Percentiles rank a stretch among this genome's conserved stretches.
phyloP scores from a whole-genome alignment of 2,888 invertebrate genomes.

The Heteromyza rotundicornis region DNA sequence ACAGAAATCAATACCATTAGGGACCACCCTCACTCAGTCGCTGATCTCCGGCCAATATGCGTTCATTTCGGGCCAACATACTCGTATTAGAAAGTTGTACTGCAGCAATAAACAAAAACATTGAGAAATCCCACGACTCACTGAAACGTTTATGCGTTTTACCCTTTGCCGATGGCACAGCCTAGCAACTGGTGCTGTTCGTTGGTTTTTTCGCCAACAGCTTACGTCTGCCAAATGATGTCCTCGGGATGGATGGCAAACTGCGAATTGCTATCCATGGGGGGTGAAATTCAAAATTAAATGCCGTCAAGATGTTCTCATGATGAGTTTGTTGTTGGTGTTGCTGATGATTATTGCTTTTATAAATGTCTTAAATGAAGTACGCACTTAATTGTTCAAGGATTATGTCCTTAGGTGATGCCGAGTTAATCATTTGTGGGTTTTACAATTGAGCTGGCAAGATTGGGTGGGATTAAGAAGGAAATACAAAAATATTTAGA shows the following conservation, averaged over 20 bases:
- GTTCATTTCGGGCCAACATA: neutral
- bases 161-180: neutral
- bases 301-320: slow-evolving; percentile 29
- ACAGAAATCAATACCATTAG: slow-evolving; percentile 34
- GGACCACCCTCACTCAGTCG: slow-evolving; percentile 27
- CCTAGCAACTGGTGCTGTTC: neutral
- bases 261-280: slow-evolving; percentile 15
- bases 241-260: neutral
- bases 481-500: no score
- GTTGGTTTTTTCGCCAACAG: neutral
- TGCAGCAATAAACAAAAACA: no score
- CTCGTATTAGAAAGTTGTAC: neutral
- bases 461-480: no score
- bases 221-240: neutral
- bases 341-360: slow-evolving; percentile 21
- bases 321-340: neutral
- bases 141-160: neutral
- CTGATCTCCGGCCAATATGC: neutral
- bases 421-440: slow-evolving; percentile 2
- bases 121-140: neutral
- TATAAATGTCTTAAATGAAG: slow-evolving; percentile 31
- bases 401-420: slow-evolving; percentile 26
- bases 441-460: no score
- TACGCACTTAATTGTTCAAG: slow-evolving; percentile 30
- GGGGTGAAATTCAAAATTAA: slow-evolving; percentile 27